Evolutionary conservation across 2,888 invertebrate species (phyloP), one percentile per base, ranked within the genome.

Genomic region (Drosophila melanosoma): DNA sequence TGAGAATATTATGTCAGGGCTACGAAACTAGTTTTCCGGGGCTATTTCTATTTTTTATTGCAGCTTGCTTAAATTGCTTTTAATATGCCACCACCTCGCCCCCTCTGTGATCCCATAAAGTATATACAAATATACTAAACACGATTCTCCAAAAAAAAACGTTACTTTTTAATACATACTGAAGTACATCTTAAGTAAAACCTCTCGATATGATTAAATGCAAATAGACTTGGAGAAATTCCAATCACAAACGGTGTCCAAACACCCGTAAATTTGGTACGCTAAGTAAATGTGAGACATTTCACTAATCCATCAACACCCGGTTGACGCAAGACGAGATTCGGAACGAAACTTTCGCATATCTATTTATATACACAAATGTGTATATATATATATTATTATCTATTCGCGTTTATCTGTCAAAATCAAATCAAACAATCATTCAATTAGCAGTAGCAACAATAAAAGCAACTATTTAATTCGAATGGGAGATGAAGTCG

Each of bases 11-110:
- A 80, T 69, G 68, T 70, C 67, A 67, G 40, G 48, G 60, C 65
- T 49, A 54, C 67, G 52, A 82, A 84, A 84, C 84, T 65, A 76
- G 84, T 85, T 88, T 85, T 76, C 81, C 76, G 77, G 68, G 68
- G 78, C 51, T 61, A 64, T 58, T 62, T 40, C 10, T 59, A 26
- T 71, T 60, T 60, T 51, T 40, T 42, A 52, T 53, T 35, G 54
- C 40, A 60, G 23, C 62, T 62, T 3, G n/a, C 51, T 32, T 56
- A 48, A 36, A 48, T 59, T 69, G 15, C 65, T 45, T 62, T 45
- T 45, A 42, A 52, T 53, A 26, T n/a, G 11, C 11, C 17, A 17
- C 26, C 15, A 26, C 23, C 12, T 15, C 45, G 15, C 12, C 20
- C 12, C 38, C 15, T 8, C 2, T 15, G 12, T 35, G 35, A 35